Evolutionary conservation across 2,888 invertebrate species (phyloP), one percentile per base, ranked within the genome.

Genomic region (Nineta flava): DNA sequence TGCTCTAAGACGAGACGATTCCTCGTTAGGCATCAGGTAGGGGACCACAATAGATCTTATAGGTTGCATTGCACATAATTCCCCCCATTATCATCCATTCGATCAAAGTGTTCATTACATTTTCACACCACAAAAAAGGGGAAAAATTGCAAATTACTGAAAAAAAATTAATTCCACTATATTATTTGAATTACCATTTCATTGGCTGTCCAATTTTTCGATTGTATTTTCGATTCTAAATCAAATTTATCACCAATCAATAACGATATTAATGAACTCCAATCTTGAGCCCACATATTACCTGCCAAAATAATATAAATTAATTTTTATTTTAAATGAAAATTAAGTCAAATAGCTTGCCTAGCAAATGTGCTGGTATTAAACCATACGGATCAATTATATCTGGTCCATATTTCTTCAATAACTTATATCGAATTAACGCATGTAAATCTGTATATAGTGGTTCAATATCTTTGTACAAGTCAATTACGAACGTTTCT

Each of bases 361-460:
- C 83, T 52, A 83, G 61, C 51, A 84, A 66, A 69, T 84, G 82
- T 12, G 81, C 77, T 1, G 83, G 83, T 55, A 84, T 77, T 1
- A 75, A 72, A 2, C 77, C 79, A 13, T 59, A 62, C 50, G 66
- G 64, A 1, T 75, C 64, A 1, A 78, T 72, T 0, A 72, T 54
- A 2, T 65, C 58, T 0, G 71, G 65, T 0, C 78, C 79, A 58
- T 81, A 83, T 31, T 66, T 60, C 53, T 66, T 61, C 32, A 71
- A 64, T 1, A 86, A 66, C 56, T 72, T 76, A 56, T 72, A 74
- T 53, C 87, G 69, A 1, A 80, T 73, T 4, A 85, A 83, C 0
- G 81, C 85, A 63, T 88, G 88, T 0, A 88, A 66, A 21, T 83
- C 65, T 16, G 67, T 60, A 61, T 87, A 87, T 1, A 87, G 62